These are phyloP conservation scores for Mycteria americana DNA, from an alignment of 2,797 vertebrate species.

Conservation along the genomic window DNA sequence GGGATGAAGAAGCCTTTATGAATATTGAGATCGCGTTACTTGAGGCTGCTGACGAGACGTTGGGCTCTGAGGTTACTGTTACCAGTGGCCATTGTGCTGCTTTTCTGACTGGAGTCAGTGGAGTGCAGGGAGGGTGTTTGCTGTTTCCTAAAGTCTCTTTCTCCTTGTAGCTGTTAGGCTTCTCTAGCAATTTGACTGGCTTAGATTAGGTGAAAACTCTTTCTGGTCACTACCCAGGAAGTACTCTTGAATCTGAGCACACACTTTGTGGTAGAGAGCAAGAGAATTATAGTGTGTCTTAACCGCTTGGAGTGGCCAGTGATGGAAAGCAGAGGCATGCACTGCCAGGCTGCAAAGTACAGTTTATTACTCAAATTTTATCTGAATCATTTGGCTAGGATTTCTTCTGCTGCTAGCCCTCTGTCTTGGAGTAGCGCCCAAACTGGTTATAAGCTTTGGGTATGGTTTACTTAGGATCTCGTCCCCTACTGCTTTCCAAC, in stretches of 20 bases:
- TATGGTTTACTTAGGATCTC: not conserved
- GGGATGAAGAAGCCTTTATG: not conserved
- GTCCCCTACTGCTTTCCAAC: not conserved
- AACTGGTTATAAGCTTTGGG: not conserved
- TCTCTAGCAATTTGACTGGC: not conserved
- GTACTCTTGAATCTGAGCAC: not conserved
- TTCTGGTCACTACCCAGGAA: not conserved
- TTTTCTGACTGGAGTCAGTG: not conserved
- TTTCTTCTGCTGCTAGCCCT: constrained; percentile 1
- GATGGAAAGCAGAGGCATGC: not conserved
- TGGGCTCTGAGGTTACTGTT: not conserved
- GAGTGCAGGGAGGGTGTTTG: not conserved
- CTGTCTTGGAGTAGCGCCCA: not conserved
- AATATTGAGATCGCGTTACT: not conserved
- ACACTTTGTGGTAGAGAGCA: not conserved
- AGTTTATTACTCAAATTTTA: not conserved
- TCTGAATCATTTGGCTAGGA: not conserved
- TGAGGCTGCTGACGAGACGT: not conserved
- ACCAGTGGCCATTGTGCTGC: not conserved
- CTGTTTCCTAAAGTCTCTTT: not conserved
- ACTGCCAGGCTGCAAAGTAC: not conserved
- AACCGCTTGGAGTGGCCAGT: not conserved
- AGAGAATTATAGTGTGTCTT: not conserved
- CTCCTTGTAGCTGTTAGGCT: not conserved
- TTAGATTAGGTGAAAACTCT: not conserved